These are phyloP conservation scores for Pammene fasciana DNA, from an alignment of 2,888 invertebrate species.

Conservation along the genomic window DNA sequence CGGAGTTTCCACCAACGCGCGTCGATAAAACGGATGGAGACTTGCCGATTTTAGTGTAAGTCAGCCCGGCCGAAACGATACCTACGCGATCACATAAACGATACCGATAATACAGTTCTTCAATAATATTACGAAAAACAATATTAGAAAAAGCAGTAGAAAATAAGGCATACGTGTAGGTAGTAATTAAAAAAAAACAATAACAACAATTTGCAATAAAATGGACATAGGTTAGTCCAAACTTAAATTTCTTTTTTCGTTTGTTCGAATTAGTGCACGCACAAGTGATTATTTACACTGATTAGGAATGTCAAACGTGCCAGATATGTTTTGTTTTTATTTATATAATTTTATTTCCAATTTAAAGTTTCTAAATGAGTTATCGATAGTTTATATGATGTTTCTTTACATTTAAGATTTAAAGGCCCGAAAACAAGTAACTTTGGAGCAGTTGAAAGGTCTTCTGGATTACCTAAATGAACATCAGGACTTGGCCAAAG, in stretches of 20 bases:
- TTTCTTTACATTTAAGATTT: constrained; percentile 47
- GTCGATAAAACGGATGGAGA: constrained; percentile 41
- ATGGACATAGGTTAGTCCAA: constrained; percentile 46
- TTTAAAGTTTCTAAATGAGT: neutral
- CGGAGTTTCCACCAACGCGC: constrained; percentile 27
- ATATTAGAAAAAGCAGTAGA: neutral
- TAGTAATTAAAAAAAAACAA: too few species aligned
- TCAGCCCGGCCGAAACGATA: constrained; percentile 29
- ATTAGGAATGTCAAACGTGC: constrained; percentile 10
- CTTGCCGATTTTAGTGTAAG: constrained; percentile 30
- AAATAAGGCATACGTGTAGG: neutral
- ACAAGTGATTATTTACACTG: neutral
- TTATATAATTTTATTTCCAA: too few species aligned
- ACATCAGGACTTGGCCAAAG: constrained; percentile 62
- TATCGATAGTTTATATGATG: neutral
- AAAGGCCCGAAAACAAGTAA: constrained; percentile 56
- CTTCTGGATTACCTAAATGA: constrained; percentile 62
- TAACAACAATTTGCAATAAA: constrained; percentile 6
- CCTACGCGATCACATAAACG: constrained; percentile 32
- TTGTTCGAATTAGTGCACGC: constrained; percentile 42
- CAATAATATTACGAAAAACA: neutral
- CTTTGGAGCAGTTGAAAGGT: constrained; percentile 56
- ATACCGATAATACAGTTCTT: constrained; percentile 5
- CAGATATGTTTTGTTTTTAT: neutral
- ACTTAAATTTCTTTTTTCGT: constrained; percentile 40